A percentile compares a stretch with the other conserved stretches of the same genome.
Conservation (phyloP, 2,113 vertebrate species). For the Columba janthina region DNA sequence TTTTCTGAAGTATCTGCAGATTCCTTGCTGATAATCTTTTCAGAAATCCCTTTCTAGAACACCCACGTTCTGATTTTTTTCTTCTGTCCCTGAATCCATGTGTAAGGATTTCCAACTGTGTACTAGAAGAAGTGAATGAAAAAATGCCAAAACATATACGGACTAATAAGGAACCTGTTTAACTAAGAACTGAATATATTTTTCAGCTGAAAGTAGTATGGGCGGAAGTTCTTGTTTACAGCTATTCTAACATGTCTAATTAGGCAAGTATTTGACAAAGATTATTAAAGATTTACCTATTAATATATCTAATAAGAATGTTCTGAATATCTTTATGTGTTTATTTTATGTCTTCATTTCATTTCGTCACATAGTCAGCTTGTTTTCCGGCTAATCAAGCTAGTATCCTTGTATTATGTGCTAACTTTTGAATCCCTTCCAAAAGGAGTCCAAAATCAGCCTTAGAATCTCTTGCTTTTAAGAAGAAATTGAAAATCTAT, state of each 20-base stretch:
- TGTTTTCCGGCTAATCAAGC: slow-evolving; percentile 3
- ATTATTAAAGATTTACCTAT: background rate
- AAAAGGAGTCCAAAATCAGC: background rate
- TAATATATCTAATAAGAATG: slow-evolving; percentile 12
- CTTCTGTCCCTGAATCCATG: background rate
- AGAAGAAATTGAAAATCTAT: background rate
- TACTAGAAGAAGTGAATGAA: background rate
- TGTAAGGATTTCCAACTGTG: background rate
- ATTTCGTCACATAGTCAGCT: slow-evolving; percentile 11
- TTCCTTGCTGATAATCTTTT: background rate
- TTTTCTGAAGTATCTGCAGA: background rate
- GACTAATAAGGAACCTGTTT: background rate
- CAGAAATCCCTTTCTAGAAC: background rate
- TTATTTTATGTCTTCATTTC: slow-evolving; percentile 10
- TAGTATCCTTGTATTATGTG: background rate
- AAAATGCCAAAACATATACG: background rate
- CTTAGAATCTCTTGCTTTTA: background rate
- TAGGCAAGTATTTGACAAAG: background rate
- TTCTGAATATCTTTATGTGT: background rate
- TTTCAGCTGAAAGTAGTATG: background rate
- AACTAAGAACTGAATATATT: background rate
- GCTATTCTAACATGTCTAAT: background rate
- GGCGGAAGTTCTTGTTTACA: background rate
- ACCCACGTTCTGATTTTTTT: background rate
- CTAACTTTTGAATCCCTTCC: background rate